Evolutionary conservation across 2,888 invertebrate species (phyloP), one percentile per base, ranked within the genome.

Genomic region (Cataglyphis rosenhaueri): DNA sequence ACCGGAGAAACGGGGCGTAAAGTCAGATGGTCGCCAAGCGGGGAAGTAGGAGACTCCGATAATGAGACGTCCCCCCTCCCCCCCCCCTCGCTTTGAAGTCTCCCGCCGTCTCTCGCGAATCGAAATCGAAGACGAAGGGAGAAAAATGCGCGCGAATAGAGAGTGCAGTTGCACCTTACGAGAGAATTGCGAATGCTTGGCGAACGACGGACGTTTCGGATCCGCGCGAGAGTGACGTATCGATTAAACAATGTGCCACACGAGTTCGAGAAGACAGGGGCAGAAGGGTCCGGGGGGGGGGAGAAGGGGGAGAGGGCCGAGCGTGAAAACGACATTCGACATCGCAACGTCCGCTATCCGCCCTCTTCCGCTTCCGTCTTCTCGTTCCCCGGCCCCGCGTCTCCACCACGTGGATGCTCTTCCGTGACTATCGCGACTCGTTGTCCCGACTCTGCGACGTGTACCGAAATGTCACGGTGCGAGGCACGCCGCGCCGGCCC

Each of bases 201-300:
- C 70, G 57, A 57, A 57, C 81, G 32, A 29, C 78, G 83, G 25
- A 25, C 25, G 25, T 1, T 25, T 25, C 25, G 25, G 25, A 85
- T 84, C 84, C 57, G 68, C 48, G 59, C 57, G 64, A 81, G 59
- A 70, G 57, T 89, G 88, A 86, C 86, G 86, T 93, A 92, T 93
- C 93, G 91, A 92, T 91, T 92, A 93, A 93, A 93, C 93, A 91
- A 90, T 88, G 92, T 92, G 92, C 91, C 93, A 91, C 90, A n/a
- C 25, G 25, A 25, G 88, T 89, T 88, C 89, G 85, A 89, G 84
- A 89, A 92, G 91, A 88, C 84, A 91, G 88, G 25, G 25, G 25
- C 21, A 21, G 21, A 21, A 21, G 25, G 25, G 25, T 0, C 1
- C 1, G 25, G 1, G 25, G 25, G 25, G 82, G 91, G 89, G 90